Evolutionary conservation across 92 coral and sea anemone genomes (phyloP), one percentile per base, ranked within the genome.

Genomic region (Porites divaricata): DNA sequence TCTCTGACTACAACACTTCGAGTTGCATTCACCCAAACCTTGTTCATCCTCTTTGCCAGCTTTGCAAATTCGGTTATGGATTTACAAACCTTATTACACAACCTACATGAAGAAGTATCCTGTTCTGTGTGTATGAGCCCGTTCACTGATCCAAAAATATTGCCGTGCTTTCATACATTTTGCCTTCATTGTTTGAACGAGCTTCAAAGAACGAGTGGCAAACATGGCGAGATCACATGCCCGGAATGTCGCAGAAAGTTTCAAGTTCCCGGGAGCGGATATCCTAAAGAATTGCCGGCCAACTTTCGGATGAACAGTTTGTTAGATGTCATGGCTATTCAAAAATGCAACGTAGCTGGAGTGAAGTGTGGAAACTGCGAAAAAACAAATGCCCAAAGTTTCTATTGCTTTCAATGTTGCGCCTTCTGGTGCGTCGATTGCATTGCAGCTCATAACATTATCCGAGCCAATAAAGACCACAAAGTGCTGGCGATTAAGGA

Each of bases 241-340:
- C 80, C 80, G 9, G 51, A 45, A 28, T 76, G 80, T 57, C 63
- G 41, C 1, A 20, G 67, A 15, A 13, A n/a, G 5, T 22, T 9
- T 6, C 25, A 8, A 3, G 26, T 76, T 22, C 19, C 49, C 24
- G 64, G 61, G 10, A 28, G 66, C 14, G 80, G 89, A 62, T 71
- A 52, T 21, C 72, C 73, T 52, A 76, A 20, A 4, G 62, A 77
- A n/a, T 56, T 86, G 59, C 89, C 89, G 2, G n/a, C 85, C 66
- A 79, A 85, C 20, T 86, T 86, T 76, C 72, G 72, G 70, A 41
- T 86, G 49, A 86, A 79, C 81, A 79, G 77, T 35, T 77, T 86
- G 1, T 53, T 79, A 48, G 89, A 52, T 52, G 57, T 52, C 0
- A 8, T 52, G 57, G 14, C 14, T 52, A 52, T 52, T 8, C 9